Percentiles rank a stretch among this genome's conserved stretches.
These are phyloP conservation scores for Danionella cerebrum DNA, from an alignment of 2,113 vertebrate species.

Conservation along the genomic window DNA sequence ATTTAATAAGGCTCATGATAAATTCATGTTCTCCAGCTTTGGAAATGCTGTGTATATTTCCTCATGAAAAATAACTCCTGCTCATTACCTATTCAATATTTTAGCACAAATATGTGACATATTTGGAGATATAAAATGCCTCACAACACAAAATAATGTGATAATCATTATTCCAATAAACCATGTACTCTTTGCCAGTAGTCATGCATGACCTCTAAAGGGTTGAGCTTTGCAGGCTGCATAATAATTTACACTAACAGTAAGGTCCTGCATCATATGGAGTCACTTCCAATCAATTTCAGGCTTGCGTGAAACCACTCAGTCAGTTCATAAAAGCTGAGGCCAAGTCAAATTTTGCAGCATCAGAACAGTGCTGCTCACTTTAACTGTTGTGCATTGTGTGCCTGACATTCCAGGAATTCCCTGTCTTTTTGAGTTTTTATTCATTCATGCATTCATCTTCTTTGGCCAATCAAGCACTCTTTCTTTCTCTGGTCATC, in stretches of 20 bases:
- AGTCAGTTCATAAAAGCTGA: constrained; percentile 46
- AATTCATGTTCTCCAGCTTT: too few relatives aligned
- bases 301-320: constrained; percentile 55
- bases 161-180: constrained; percentile 47
- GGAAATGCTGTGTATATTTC: too few relatives aligned
- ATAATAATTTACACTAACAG: constrained; percentile 36
- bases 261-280: constrained; percentile 32
- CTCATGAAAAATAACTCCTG: too few relatives aligned
- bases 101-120: too few relatives aligned
- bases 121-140: too few relatives aligned
- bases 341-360: constrained; percentile 39
- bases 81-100: too few relatives aligned
- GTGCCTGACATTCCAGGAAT: constrained; percentile 13
- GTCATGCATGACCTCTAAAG: constrained; percentile 60
- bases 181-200: constrained; percentile 55
- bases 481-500: background rate
- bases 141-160: constrained; percentile 22
- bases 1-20: too few relatives aligned
- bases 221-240: constrained; percentile 31
- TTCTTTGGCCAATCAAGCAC: background rate
- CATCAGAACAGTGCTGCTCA: constrained; percentile 20
- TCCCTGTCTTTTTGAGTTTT: background rate
- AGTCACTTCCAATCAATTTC: constrained; percentile 43
- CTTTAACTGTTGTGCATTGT: constrained; percentile 31
- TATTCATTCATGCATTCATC: background rate